Conservation (phyloP, 2,113 vertebrate genomes). For the Caracal caracal region DNA sequence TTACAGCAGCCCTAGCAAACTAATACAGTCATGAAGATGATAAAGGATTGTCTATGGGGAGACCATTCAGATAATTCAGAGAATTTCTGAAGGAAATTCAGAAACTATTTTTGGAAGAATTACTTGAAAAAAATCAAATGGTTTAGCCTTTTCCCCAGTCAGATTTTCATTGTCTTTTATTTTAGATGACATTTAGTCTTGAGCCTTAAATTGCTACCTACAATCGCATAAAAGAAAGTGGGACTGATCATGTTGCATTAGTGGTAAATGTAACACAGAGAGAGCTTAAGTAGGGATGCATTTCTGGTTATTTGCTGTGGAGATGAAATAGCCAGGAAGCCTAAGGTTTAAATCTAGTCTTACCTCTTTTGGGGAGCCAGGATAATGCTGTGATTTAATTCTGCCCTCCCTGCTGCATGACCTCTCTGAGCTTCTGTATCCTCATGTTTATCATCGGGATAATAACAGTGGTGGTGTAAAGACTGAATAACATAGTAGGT, state of each 20-base stretch:
- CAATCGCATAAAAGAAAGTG: background rate
- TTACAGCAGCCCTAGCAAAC: background rate
- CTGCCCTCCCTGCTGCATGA: background rate
- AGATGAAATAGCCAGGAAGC: background rate
- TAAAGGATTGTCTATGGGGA: background rate
- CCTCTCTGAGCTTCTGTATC: background rate
- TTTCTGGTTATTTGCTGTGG: background rate
- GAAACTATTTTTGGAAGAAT: conserved; percentile 9
- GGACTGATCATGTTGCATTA: background rate
- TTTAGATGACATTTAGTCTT: background rate
- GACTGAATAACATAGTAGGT: background rate
- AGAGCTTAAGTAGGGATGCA: background rate
- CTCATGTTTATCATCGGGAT: background rate
- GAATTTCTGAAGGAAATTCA: background rate
- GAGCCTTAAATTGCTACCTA: background rate
- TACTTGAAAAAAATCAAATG: conserved; percentile 1
- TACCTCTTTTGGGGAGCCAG: background rate
- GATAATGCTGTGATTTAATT: background rate
- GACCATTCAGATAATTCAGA: background rate
- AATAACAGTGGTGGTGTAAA: background rate
- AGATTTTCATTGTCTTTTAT: background rate
- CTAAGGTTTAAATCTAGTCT: background rate
- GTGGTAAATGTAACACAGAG: background rate
- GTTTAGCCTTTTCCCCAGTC: background rate
- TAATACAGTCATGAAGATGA: background rate